Evolutionary conservation across 2,797 vertebrate species (phyloP), one percentile per base, ranked within the genome.

Genomic region (Brotula barbata): DNA sequence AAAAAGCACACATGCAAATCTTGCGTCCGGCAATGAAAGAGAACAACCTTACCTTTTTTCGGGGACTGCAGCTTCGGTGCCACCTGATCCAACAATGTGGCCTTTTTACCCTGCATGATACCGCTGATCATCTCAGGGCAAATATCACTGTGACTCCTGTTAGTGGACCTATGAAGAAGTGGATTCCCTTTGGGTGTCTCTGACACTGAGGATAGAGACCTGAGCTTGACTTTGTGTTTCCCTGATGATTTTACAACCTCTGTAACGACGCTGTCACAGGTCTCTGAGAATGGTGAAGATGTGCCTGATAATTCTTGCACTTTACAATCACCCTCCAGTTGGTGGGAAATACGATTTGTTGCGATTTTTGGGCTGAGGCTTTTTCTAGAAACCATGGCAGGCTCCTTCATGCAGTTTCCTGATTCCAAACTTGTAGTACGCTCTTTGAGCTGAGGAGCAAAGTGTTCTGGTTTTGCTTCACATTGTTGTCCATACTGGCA

Each of bases 111-210:
- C 40, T 85, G 88, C 34, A 88, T 89, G 5, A 91, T 34, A 57
- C 61, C 82, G 10, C 79, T 84, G 56, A 91, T 82, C 44, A 86
- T 86, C 68, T 92, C 88, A 19, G 91, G 90, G 48, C 80, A 91
- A 61, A 91, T 75, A 14, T 93, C 91, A 70, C 91, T 92, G 80
- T 84, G 82, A 63, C 90, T 92, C 56, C 91, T 87, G 74, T 68
- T 89, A 50, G 69, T 83, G 42, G 79, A 77, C 65, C 86, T 91
- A 64, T 89, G 85, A 47, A 87, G 78, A 49, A 68, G 76, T 16
- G 85, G 85, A 58, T 67, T 90, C 50, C 88, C 89, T 71, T 75
- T 84, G 16, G 80, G 39, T 23, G 77, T 83, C 34, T 92, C 91
- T 0, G 91, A 91, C 43, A 91, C 86, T 1, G 83, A 84, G 31